phyloP scores from a whole-genome alignment of 2,797 vertebrate species.

The Liparis tanakae region DNA sequence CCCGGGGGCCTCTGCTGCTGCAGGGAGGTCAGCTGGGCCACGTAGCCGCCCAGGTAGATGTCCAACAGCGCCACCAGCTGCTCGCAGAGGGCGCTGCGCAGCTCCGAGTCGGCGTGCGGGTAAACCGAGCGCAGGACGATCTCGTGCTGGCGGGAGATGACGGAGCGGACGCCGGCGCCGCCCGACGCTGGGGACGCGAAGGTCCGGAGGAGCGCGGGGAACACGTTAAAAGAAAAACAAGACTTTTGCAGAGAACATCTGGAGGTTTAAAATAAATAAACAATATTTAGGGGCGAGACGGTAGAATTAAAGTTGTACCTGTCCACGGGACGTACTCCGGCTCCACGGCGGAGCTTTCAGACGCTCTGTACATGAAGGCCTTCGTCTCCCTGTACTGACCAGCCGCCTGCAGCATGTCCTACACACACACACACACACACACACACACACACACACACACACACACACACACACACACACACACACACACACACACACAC shows the following conservation, averaged over 20 bases:
- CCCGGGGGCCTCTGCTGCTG: constrained; percentile 72
- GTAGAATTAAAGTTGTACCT: constrained; percentile 74
- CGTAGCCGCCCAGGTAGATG: constrained; percentile 88
- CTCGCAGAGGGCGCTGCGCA: constrained; percentile 87
- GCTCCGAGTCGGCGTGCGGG: constrained; percentile 88
- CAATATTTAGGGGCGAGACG: no score
- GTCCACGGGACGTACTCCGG: constrained; percentile 96
- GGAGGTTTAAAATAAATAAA: no score
- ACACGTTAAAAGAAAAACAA: no score
- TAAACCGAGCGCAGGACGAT: constrained; percentile 89
- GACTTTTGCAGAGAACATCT: no score
- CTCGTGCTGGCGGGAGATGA: constrained; percentile 87
- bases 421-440: constrained; percentile 10
- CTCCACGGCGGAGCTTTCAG: constrained; percentile 82
- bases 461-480: constrained; percentile 9
- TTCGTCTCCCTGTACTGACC: constrained; percentile 91
- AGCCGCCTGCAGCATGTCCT: constrained; percentile 95
- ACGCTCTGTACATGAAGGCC: constrained; percentile 86
- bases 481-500: constrained; percentile 7
- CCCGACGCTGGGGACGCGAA: constrained; percentile 81
- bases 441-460: constrained; percentile 13
- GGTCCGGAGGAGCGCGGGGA: no score
- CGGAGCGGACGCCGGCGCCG: constrained; percentile 82
- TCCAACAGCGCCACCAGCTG: constrained; percentile 93
- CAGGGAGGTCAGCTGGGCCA: constrained; percentile 91